Evolutionary conservation across 2,113 vertebrate genomes (phyloP).

Genomic region (Lasiurus borealis): DNA sequence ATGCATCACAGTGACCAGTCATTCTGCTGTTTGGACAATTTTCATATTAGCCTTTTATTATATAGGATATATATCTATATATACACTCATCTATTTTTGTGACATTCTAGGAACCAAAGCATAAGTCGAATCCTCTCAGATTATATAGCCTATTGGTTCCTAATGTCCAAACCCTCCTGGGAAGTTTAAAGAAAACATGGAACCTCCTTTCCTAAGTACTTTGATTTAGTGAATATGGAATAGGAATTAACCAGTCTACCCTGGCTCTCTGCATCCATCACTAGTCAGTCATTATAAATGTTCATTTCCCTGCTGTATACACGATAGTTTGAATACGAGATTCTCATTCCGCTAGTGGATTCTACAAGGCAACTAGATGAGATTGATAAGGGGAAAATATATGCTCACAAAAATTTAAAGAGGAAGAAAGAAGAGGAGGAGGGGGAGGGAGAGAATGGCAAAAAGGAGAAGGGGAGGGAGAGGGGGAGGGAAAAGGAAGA

Average conservation of each 20-base stretch:
- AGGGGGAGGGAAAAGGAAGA: not conserved
- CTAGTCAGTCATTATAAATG: no score
- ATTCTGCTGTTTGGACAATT: no score
- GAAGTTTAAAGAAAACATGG: not conserved
- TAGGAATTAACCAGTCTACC: not conserved
- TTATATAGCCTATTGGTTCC: not conserved
- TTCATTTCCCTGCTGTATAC: not conserved
- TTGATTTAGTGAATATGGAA: not conserved
- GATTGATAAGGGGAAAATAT: not conserved
- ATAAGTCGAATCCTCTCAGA: not conserved
- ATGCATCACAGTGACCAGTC: accelerated
- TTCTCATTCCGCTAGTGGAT: not conserved
- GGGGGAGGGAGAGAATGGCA: not conserved
- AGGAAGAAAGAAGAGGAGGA: not conserved
- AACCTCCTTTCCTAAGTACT: not conserved
- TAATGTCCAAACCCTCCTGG: not conserved
- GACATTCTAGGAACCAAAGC: not conserved
- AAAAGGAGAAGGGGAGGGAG: not conserved
- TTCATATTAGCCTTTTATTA: no score
- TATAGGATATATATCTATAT: no score
- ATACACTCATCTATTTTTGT: not conserved
- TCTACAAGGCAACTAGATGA: not conserved
- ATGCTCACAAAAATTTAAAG: no score
- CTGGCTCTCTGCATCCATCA: not conserved
- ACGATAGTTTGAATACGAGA: not conserved